Evolutionary conservation across 2,113 vertebrate genomes (phyloP), one percentile per base, ranked within the genome.

Genomic region (Choloepus hoffmanni): DNA sequence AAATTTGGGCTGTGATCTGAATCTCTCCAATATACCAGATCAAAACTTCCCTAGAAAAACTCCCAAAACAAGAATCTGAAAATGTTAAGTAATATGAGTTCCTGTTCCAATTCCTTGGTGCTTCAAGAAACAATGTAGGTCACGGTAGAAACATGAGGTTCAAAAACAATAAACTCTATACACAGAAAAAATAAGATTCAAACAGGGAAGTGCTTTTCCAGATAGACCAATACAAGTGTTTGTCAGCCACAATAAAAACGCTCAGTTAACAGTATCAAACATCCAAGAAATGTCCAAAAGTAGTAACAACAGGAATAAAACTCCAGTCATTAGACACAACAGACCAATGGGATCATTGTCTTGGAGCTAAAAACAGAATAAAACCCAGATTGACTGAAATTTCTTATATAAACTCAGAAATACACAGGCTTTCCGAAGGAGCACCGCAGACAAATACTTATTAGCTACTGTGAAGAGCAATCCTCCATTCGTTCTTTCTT

Each of bases 261-360:
- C 68, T 91, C 96, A 48, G 65, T 97, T 93, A 95, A 86, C 87
- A 77, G 95, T 60, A 96, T 82, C 81, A 95, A 81, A 85, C 94
- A 63, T 67, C 92, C 50, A 21, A 97, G 95, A 96, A 97, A 85
- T 90, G 96, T 92, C 90, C 85, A 92, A 91, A 63, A 95, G 94
- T 90, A 97, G 95, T 78, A 97, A 95, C 76, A 96, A 97, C 67
- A 87, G 86, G 97, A 98, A 97, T 95, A 96, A 96, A 98, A 94
- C 45, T 88, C 96, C 94, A 28, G 65, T 94, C 96, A 96, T 92
- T 65, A 97, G 96, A 81, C 91, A 97, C 13, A 96, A 85, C 45
- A 85, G 77, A 97, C 94, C 79, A 73, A 95, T 95, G 96, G 67
- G 63, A 95, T 96, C 89, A 26, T 40, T 93, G 1, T 93, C 0